A percentile compares a stretch with the other conserved stretches of the same genome.
phyloP scores from a whole-genome alignment of 1,140 invertebrate species.

The Trigoniulus corallinus region DNA sequence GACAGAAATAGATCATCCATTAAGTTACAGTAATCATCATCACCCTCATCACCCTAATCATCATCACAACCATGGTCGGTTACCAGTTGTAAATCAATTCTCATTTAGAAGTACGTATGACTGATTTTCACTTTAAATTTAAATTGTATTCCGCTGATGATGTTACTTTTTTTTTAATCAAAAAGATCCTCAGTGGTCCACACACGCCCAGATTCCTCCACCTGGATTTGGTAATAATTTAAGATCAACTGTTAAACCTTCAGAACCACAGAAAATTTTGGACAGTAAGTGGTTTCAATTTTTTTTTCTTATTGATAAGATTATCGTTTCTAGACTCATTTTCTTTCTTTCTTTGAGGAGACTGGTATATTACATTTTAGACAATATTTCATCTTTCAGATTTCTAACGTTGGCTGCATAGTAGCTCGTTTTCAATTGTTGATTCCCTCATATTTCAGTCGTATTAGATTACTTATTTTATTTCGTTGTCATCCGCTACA shows the following conservation, averaged over 20 bases:
- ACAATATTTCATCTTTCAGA: background rate
- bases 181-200: background rate
- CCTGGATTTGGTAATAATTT: background rate
- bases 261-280: background rate
- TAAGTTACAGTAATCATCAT: conserved; percentile 4
- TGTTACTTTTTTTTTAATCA: background rate
- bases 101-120: too few relatives aligned
- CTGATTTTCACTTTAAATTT: background rate
- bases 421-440: background rate
- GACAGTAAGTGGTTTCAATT: background rate
- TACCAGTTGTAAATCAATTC: too few relatives aligned
- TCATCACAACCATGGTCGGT: background rate
- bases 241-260: background rate
- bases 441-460: too few relatives aligned
- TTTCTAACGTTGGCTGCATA: background rate
- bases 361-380: background rate
- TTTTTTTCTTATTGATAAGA: background rate
- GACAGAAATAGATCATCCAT: conserved; percentile 23
- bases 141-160: background rate
- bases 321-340: too few relatives aligned
- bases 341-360: too few relatives aligned
- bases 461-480: too few relatives aligned
- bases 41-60: background rate
- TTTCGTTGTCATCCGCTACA: too few relatives aligned
- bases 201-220: background rate